Evolutionary conservation across 2,797 vertebrate species (phyloP), one percentile per base, ranked within the genome.

Genomic region (Coccyzus lansbergi): DNA sequence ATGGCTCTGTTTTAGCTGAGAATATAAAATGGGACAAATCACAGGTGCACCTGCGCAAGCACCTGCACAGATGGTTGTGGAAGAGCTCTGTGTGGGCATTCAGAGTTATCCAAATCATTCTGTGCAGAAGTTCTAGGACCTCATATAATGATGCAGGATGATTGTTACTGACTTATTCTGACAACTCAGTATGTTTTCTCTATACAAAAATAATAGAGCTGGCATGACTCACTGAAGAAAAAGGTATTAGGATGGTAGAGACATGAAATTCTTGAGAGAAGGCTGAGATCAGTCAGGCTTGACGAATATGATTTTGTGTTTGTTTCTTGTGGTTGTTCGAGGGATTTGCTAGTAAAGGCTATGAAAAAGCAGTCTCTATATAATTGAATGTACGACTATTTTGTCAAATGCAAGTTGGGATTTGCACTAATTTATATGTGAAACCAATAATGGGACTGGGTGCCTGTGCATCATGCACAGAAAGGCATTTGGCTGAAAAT

Each of bases 261-360:
- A 58, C 6, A 71, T 51, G 71, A 90, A 88, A 78, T 70, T 34
- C 63, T 88, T 48, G 31, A 76, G n/a, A 80, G 42, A 72, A 49
- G 20, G 15, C 25, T 78, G 15, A 59, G 13, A 22, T 81, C 29
- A 59, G n/a, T 33, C 83, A 79, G 52, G 18, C 36, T 53, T 85
- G 60, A 82, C 56, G 38, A 74, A 72, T 31, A 59, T 13, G 11
- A 0, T 4, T 3, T 31, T 76, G 34, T 82, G 4, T 91, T 83
- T 82, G 3, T 40, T 83, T 69, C 34, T 67, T 46, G 24, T 64
- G 14, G 13, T 44, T 77, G 42, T 8, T 71, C 31, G 46, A 76
- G 18, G 14, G 11, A 79, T 9, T 53, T 48, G 48, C 16, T 36
- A 28, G 34, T 18, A 16, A 10, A 42, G 46, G 8, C n/a, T 49